Conservation (phyloP, 2,113 vertebrate genomes). For the Hassar affinis region DNA sequence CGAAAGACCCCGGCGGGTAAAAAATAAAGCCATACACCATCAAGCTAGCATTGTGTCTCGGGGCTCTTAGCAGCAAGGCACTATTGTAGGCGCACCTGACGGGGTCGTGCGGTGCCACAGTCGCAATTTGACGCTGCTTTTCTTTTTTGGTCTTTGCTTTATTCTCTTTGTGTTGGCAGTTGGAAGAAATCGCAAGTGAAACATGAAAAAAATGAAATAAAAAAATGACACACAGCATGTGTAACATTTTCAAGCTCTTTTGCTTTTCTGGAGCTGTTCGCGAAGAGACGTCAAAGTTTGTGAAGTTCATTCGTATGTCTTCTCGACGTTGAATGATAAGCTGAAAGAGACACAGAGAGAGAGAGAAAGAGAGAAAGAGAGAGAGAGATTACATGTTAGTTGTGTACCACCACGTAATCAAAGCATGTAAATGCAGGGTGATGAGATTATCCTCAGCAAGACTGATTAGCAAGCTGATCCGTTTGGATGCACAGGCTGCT, state of each 20-base stretch:
- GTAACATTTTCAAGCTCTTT: neutral
- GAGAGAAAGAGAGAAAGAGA: neutral
- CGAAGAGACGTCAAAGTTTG: neutral
- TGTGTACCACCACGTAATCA: constrained; percentile 22
- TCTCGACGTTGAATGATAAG: neutral
- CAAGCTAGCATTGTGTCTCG: constrained; percentile 61
- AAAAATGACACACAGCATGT: too few relatives aligned
- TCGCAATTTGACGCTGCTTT: neutral
- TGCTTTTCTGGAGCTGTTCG: neutral
- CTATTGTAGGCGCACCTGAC: constrained; percentile 24
- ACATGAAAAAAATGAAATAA: too few relatives aligned
- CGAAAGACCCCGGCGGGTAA: constrained; percentile 54
- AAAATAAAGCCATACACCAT: constrained; percentile 72
- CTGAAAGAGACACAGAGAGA: too few relatives aligned
- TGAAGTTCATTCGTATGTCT: neutral
- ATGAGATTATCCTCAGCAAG: constrained; percentile 49
- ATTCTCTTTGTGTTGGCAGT: constrained; percentile 25
- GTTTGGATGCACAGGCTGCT: constrained; percentile 1
- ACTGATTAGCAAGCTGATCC: constrained; percentile 42
- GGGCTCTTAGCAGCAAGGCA: constrained; percentile 45
- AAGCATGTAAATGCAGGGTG: constrained; percentile 22
- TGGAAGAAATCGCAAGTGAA: neutral
- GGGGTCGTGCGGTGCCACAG: neutral
- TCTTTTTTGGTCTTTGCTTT: neutral
- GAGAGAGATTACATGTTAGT: neutral